Conservation (phyloP, 2,113 vertebrate species). For the Engystomops pustulosus region DNA sequence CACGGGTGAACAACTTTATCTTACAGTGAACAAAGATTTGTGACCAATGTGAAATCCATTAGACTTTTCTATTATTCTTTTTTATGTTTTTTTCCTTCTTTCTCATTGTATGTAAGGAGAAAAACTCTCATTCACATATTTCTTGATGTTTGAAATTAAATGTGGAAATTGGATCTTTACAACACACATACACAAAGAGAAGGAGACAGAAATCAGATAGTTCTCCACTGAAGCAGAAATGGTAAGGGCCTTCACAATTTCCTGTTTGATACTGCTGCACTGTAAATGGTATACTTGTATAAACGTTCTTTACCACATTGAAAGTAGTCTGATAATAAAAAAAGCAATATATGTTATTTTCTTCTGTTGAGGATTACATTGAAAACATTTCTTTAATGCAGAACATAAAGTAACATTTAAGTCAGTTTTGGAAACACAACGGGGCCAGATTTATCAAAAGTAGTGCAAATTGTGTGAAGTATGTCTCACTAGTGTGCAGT, state of each 20-base stretch:
- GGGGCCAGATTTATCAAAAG: too few relatives aligned
- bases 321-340: background rate
- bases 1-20: slow-evolving; percentile 16
- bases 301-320: background rate
- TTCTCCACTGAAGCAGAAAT: background rate
- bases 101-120: background rate
- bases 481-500: too few relatives aligned
- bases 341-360: background rate
- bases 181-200: background rate
- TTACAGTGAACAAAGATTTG: slow-evolving; percentile 15
- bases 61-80: slow-evolving; percentile 3
- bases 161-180: slow-evolving; percentile 18
- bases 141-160: slow-evolving; percentile 24
- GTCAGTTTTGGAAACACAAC: too few relatives aligned
- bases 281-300: background rate
- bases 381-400: too few relatives aligned
- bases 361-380: too few relatives aligned
- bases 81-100: slow-evolving; percentile 8
- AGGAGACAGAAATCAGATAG: slow-evolving; percentile 19
- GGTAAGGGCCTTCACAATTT: background rate
- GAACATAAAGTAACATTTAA: too few relatives aligned
- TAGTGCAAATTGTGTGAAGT: too few relatives aligned
- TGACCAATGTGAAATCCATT: slow-evolving; percentile 35
- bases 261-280: background rate
- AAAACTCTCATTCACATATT: slow-evolving; percentile 1